These are phyloP conservation scores for Xerus inauris DNA, from an alignment of 2,113 vertebrate genomes.

Conservation along the genomic window DNA sequence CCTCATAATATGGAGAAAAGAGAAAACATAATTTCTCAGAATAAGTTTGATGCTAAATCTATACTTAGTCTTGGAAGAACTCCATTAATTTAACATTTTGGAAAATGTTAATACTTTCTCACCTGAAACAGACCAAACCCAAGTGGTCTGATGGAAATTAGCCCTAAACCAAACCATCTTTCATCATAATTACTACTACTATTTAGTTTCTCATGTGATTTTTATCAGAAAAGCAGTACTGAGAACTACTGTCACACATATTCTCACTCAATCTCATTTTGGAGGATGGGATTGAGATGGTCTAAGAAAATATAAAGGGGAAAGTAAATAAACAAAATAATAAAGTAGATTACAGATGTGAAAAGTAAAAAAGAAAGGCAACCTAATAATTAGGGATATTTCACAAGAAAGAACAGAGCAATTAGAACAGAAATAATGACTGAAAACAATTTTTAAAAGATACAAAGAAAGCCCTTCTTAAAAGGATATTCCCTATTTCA, in stretches of 20 bases:
- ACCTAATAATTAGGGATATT: background rate
- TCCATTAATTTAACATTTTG: background rate
- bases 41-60: background rate
- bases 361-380: background rate
- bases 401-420: background rate
- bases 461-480: background rate
- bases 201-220: background rate
- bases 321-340: slow-evolving; percentile 29
- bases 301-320: background rate
- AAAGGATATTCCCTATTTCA: background rate
- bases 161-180: background rate
- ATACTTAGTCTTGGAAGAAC: background rate
- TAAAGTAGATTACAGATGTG: background rate
- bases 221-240: background rate
- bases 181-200: background rate
- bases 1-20: background rate
- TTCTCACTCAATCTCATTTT: background rate
- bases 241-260: background rate
- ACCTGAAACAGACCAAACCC: background rate
- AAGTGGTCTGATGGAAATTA: background rate
- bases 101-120: background rate
- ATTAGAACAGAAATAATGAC: background rate
- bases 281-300: background rate
- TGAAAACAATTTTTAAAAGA: background rate
- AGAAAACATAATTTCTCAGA: background rate